Evolutionary conservation across 2,113 vertebrate genomes (phyloP), one percentile per base, ranked within the genome.

Genomic region (Sprattus sprattus): DNA sequence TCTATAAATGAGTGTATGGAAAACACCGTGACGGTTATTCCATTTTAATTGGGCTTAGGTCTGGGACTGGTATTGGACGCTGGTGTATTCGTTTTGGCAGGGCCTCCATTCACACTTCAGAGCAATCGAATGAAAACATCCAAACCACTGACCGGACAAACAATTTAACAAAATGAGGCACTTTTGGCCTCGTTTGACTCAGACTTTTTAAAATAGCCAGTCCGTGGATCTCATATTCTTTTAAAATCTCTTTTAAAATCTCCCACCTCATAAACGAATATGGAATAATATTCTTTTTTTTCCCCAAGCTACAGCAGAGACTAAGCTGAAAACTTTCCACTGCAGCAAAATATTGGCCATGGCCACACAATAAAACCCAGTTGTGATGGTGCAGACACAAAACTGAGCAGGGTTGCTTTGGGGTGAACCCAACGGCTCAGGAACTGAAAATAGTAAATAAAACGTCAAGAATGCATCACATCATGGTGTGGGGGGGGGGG

Each of bases 401-500:
- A 39, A 50, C 71, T 78, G 32, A 7, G 64, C 8, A 15, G 10
- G 71, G 13, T 39, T 4, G 13, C 71, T 16, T 78, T 44, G 28
- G 28, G 28, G 71, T 78, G 25, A 78, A 78, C 28, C 10, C 71
- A 13, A 32, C 15, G 15, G 32, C 32, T 44, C 13, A 39, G 32
- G 71, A 78, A 16, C 44, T 32, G 9, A 78, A 78, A 78, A 78
- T 81, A 45, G 47, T 45, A 85, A 87, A 87, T 45, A 81, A 71
- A 85, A 88, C 25, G 28, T 64, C 20, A 52, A 80, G 67, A 86
- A 84, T 84, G 81, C 85, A 86, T 57, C 32, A 83, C 39, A 75
- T 88, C 89, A 90, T 90, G 81, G 75, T 89, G 89, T 84, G 84
- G 81, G 45, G 71, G 71, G 4, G 28, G 71, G 71, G 71, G 25